These are phyloP conservation scores for Recurvirostra avosetta DNA, from an alignment of 2,113 vertebrate species.

Conservation along the genomic window DNA sequence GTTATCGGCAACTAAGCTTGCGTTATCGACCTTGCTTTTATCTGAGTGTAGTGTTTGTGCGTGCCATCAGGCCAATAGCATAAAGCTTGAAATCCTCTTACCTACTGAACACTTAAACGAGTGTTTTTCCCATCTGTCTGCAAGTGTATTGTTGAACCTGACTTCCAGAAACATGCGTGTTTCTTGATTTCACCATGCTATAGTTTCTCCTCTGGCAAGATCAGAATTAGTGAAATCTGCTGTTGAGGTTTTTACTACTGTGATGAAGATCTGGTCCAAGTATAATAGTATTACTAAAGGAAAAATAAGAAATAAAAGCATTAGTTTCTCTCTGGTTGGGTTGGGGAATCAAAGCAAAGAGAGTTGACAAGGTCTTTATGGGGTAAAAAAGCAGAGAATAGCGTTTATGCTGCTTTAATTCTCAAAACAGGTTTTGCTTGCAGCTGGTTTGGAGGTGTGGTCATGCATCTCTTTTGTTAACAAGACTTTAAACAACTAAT, in stretches of 20 bases:
- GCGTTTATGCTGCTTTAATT: neutral
- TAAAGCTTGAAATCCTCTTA: neutral
- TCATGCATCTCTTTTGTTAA: neutral
- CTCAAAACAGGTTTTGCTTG: constrained; percentile 49
- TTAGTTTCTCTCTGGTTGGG: neutral
- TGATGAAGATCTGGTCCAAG: neutral
- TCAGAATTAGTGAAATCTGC: neutral
- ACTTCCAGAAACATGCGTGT: neutral
- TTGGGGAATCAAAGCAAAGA: neutral
- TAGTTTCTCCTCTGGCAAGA: neutral
- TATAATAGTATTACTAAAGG: neutral
- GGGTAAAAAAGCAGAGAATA: neutral
- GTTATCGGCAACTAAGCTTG: neutral
- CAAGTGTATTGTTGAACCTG: neutral
- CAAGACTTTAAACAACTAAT: neutral
- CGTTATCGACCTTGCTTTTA: neutral
- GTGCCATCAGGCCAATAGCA: neutral
- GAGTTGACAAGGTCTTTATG: neutral
- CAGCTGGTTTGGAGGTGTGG: constrained; percentile 23
- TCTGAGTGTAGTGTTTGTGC: neutral
- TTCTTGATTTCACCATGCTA: neutral
- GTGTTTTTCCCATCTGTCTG: neutral
- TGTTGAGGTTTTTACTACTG: neutral
- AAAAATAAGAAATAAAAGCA: neutral
- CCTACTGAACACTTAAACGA: neutral